Evolutionary conservation across 1,140 invertebrate genomes (phyloP), one percentile per base, ranked within the genome.

Genomic region (Cylas formicarius): DNA sequence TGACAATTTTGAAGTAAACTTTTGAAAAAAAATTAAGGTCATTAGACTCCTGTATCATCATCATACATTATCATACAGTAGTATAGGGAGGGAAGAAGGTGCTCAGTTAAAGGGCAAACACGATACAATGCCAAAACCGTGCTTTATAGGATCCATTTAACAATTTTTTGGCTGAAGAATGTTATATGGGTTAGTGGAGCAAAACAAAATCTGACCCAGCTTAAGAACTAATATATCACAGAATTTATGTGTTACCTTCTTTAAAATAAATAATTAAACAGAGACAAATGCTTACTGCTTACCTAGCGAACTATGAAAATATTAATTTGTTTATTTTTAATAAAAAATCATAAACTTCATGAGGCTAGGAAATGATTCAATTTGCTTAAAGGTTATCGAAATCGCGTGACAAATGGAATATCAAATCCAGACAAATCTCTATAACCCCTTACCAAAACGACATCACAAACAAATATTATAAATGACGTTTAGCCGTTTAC

Each of bases 1-100:
- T 72, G 73, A 58, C 85, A 82, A 37, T 77, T 65, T 48, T 74
- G 61, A 48, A 83, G 62, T 22, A 71, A 68, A 18, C 76, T 81
- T n/a, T n/a, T n/a, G n/a, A n/a, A n/a, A n/a, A 33, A 13, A 47
- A 40, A 33, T 22, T 14, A 28, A 19, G 32, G 11, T 20, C 5
- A 33, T 19, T 19, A 36, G 23, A n/a, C n/a, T n/a, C n/a, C 3
- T 21, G 11, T 17, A 36, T 11, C 2, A 19, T 2, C n/a, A 18
- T 17, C 23, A 3, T 13, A 37, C 7, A 37, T 4, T 14, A 3
- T 22, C 38, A 17, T 56, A 49, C 27, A 36, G 21, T 7, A 23
- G n/a, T 11, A 37, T 11, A 11, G 5, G 7, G 13, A 5, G 4
- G 3, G 7, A 13, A 23, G 26, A 8, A 21, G 8, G 14, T 22